Conservation (phyloP, 2,888 invertebrate genomes). For the Drosophila tripunctata region DNA sequence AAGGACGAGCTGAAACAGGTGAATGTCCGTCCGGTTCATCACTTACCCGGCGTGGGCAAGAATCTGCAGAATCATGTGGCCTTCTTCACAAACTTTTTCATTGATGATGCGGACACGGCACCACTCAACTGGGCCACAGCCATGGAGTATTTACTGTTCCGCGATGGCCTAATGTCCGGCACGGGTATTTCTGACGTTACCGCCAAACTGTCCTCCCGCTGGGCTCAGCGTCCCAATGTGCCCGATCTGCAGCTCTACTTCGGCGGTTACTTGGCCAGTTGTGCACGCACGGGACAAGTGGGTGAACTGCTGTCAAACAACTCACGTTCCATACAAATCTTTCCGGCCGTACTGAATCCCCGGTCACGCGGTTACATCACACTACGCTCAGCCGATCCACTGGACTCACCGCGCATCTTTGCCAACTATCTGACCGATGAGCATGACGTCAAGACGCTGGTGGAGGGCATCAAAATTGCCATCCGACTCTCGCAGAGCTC, state of each 20-base stretch:
- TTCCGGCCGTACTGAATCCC: slow-evolving; percentile 93
- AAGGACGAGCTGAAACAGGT: slow-evolving; percentile 88
- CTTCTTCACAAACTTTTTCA: slow-evolving; percentile 90
- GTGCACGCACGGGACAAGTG: slow-evolving; percentile 93
- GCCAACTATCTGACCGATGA: slow-evolving; percentile 88
- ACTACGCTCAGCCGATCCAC: slow-evolving; percentile 91
- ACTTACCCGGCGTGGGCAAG: slow-evolving; percentile 91
- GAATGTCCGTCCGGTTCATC: slow-evolving; percentile 88
- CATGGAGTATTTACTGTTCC: slow-evolving; percentile 94
- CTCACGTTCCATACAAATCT: slow-evolving; percentile 89
- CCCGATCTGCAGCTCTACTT: slow-evolving; percentile 95
- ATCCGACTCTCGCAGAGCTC: slow-evolving; percentile 89
- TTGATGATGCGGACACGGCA: slow-evolving; percentile 93
- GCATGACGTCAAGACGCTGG: slow-evolving; percentile 90
- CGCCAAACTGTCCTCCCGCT: slow-evolving; percentile 92
- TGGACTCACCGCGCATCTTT: slow-evolving; percentile 92
- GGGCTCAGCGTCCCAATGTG: slow-evolving; percentile 89
- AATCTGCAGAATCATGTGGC: slow-evolving; percentile 95
- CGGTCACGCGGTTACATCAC: slow-evolving; percentile 92
- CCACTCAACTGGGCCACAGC: slow-evolving; percentile 96
- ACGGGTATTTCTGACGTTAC: slow-evolving; percentile 95
- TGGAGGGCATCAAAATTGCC: slow-evolving; percentile 93
- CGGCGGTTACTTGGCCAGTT: slow-evolving; percentile 93
- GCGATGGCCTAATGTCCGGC: slow-evolving; percentile 95
- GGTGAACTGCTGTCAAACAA: slow-evolving; percentile 90